phyloP scores from a whole-genome alignment of 1,140 invertebrate species.

The Chrysoperla carnea region DNA sequence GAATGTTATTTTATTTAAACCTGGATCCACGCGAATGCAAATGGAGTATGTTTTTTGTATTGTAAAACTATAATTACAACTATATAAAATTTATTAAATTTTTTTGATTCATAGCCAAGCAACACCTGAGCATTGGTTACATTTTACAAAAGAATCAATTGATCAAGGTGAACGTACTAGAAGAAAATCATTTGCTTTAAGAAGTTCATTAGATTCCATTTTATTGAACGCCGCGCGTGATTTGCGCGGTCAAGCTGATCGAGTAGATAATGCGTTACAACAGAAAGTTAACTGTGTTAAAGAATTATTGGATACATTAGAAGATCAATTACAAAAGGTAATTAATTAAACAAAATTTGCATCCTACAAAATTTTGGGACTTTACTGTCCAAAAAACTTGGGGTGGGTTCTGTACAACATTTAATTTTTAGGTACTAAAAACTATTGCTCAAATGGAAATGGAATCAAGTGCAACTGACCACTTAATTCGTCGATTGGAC shows the following conservation, averaged over 20 bases:
- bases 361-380: too few relatives aligned
- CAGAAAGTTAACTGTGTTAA: constrained; percentile 46
- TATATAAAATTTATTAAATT: background rate
- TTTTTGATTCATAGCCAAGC: constrained; percentile 29
- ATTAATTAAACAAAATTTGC: too few relatives aligned
- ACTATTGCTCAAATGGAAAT: constrained; percentile 50
- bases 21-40: constrained; percentile 48
- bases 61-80: background rate
- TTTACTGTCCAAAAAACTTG: too few relatives aligned
- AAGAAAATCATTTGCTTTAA: constrained; percentile 38
- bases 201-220: constrained; percentile 40
- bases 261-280: constrained; percentile 43
- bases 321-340: constrained; percentile 43
- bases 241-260: constrained; percentile 51
- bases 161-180: constrained; percentile 39
- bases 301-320: constrained; percentile 40
- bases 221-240: constrained; percentile 44
- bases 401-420: background rate
- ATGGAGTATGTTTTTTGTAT: constrained; percentile 28
- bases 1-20: constrained; percentile 42
- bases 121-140: constrained; percentile 49
- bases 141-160: constrained; percentile 45
- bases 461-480: constrained; percentile 25
- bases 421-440: constrained; percentile 30
- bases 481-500: constrained; percentile 38